Evolutionary conservation across 2,888 invertebrate genomes (phyloP).

Genomic region (Mycalesis mineus): DNA sequence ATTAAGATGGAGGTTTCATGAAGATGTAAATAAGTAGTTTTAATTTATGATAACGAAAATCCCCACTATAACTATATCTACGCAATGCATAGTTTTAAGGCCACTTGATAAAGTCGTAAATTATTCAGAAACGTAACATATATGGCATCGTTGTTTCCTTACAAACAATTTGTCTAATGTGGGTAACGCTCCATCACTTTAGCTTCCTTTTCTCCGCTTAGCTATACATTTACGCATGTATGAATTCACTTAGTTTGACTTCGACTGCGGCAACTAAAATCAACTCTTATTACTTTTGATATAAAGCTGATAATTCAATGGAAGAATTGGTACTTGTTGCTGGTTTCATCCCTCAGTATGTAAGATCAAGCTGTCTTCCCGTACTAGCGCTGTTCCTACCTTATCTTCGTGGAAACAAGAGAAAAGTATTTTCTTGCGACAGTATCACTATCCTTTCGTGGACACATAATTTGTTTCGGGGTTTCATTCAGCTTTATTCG

Average conservation of each 20-base stretch:
- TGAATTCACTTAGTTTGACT: conserved; percentile 41
- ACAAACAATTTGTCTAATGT: conserved; percentile 50
- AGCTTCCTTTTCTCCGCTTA: conserved; percentile 50
- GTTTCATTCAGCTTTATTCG: background rate
- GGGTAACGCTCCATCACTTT: conserved; percentile 58
- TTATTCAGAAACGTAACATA: conserved; percentile 7
- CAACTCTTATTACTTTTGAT: conserved; percentile 40
- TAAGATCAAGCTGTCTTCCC: conserved; percentile 71
- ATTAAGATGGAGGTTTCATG: too few relatives aligned
- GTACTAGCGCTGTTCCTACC: conserved; percentile 40
- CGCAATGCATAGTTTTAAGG: background rate
- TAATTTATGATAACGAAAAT: too few relatives aligned
- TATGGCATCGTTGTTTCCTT: conserved; percentile 30
- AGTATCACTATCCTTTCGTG: conserved; percentile 4
- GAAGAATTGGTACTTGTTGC: conserved; percentile 61
- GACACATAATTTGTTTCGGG: conserved; percentile 8
- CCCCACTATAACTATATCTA: too few relatives aligned
- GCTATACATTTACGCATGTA: conserved; percentile 45
- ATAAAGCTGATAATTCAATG: conserved; percentile 51
- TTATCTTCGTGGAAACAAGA: conserved; percentile 9
- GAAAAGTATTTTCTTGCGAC: conserved; percentile 10
- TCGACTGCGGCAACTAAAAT: conserved; percentile 28
- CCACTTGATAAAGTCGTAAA: background rate
- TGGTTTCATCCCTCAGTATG: conserved; percentile 55
- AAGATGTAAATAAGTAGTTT: too few relatives aligned